phyloP scores from a whole-genome alignment of 2,888 invertebrate species.

The Ecliptopera silaceata region DNA sequence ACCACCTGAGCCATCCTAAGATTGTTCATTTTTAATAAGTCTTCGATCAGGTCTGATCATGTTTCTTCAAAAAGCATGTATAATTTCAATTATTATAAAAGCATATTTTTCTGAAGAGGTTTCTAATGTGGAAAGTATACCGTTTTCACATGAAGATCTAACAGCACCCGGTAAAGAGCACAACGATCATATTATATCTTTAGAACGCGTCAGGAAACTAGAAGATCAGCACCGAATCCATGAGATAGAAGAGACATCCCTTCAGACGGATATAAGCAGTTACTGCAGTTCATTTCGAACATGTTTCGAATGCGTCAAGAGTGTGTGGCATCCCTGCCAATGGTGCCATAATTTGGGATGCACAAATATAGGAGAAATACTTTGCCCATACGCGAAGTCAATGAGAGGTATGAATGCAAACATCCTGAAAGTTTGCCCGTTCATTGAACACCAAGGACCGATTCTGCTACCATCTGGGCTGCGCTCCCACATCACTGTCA shows the following conservation, averaged over 20 bases:
- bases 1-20: neutral
- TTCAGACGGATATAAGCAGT: slow-evolving; percentile 12
- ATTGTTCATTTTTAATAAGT: neutral
- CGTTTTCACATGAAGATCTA: slow-evolving; percentile 2
- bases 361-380: slow-evolving; percentile 37
- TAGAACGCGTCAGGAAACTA: neutral
- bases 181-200: neutral
- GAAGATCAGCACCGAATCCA: neutral
- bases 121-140: neutral
- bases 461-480: slow-evolving; percentile 45
- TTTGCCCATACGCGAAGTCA: slow-evolving; percentile 37
- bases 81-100: neutral
- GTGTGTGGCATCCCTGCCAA: slow-evolving; percentile 42
- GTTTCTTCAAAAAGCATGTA: neutral
- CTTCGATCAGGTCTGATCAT: neutral
- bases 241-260: neutral
- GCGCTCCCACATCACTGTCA: slow-evolving; percentile 44
- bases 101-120: neutral
- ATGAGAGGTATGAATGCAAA: slow-evolving; percentile 22
- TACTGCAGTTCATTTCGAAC: slow-evolving; percentile 45
- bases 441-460: slow-evolving; percentile 43
- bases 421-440: slow-evolving; percentile 41
- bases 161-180: neutral
- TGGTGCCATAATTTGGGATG: slow-evolving; percentile 60
- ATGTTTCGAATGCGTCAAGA: slow-evolving; percentile 49